Evolutionary conservation across 2,113 vertebrate species (phyloP).

Genomic region (Salminus brasiliensis): DNA sequence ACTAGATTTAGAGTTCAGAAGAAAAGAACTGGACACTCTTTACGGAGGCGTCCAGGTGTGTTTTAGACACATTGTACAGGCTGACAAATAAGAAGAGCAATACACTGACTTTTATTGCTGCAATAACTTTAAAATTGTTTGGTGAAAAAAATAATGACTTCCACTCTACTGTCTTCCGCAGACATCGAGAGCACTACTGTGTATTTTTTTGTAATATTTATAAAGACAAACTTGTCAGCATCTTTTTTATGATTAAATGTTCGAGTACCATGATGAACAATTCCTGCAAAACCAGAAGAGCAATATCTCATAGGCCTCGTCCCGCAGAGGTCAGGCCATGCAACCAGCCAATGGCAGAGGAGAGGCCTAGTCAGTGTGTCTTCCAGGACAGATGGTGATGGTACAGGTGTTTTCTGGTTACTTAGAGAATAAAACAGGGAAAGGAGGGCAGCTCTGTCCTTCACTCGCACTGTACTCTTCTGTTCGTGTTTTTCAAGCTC

Average conservation of each 20-base stretch:
- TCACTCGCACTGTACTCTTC: constrained; percentile 90
- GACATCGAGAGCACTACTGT: not conserved
- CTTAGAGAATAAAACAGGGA: constrained; percentile 74
- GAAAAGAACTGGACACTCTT: not conserved
- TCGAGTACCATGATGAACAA: not conserved
- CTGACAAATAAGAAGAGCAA: constrained; percentile 67
- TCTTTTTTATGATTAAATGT: constrained; percentile 6
- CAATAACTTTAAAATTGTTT: constrained; percentile 57
- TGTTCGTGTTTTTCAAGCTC: constrained; percentile 84
- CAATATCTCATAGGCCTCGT: constrained; percentile 58
- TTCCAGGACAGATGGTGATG: constrained; percentile 87
- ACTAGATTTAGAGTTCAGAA: not conserved
- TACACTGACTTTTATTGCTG: constrained; percentile 66
- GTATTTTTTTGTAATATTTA: constrained; percentile 8
- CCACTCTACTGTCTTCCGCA: constrained; percentile 60
- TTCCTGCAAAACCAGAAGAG: constrained; percentile 18
- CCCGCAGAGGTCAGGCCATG: constrained; percentile 72
- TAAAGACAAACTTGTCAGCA: not conserved
- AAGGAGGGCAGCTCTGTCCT: constrained; percentile 84
- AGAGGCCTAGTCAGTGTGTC: constrained; percentile 84
- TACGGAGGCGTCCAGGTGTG: not conserved
- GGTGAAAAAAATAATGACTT: no score
- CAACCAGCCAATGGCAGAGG: constrained; percentile 84
- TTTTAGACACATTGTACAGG: constrained; percentile 18
- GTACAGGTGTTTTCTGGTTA: constrained; percentile 81